These are phyloP conservation scores for Sitta carolinensis DNA, from an alignment of 2,797 vertebrate genomes.

Conservation along the genomic window DNA sequence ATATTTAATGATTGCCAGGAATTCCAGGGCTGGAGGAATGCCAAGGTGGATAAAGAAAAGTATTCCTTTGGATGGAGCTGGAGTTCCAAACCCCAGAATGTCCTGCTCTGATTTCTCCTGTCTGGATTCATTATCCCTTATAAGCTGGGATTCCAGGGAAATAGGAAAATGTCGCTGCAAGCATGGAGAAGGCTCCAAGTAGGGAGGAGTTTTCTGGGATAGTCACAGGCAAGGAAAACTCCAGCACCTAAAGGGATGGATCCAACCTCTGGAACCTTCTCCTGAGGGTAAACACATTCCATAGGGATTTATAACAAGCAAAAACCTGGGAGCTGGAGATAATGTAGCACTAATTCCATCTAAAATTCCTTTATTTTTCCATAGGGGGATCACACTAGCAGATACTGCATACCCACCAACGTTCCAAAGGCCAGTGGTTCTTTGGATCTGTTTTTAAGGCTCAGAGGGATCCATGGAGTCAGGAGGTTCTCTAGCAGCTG, in stretches of 20 bases:
- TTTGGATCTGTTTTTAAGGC: accelerated
- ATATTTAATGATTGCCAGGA: not conserved
- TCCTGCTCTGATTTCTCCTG: accelerated
- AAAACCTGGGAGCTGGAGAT: not conserved
- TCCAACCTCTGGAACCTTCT: not conserved
- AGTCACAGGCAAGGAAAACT: not conserved
- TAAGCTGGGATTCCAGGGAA: not conserved
- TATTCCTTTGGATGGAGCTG: not conserved
- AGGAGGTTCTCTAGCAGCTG: not conserved
- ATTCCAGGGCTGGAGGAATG: not conserved
- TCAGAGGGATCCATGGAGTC: not conserved
- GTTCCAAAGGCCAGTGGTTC: not conserved
- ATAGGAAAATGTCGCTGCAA: not conserved
- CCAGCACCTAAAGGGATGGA: not conserved
- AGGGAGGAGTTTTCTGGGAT: not conserved
- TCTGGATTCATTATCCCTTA: not conserved
- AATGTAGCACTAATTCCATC: not conserved
- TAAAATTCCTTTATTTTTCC: not conserved
- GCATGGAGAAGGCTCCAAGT: not conserved
- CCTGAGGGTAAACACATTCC: not conserved
- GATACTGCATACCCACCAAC: accelerated
- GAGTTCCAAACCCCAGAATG: not conserved
- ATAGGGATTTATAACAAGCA: not conserved
- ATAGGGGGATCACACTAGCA: not conserved
- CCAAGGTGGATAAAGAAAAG: not conserved